Conservation (phyloP, 2,888 invertebrate species). For the Microctonus aethiopoides region DNA sequence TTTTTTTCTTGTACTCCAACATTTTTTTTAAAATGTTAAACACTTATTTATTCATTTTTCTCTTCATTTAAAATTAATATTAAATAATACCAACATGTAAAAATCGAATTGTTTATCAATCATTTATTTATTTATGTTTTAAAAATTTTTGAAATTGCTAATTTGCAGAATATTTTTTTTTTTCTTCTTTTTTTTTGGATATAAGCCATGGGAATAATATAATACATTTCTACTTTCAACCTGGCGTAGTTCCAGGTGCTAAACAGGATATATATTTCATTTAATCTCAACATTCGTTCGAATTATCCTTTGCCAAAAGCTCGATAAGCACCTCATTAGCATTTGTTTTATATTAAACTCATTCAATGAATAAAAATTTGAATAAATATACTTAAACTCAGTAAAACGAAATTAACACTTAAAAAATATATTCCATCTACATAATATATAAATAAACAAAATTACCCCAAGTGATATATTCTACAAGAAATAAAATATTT, state of each 20-base stretch:
- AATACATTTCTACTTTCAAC: neutral
- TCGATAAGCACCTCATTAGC: no score
- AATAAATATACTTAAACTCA: no score
- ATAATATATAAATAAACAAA: neutral
- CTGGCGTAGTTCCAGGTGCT: constrained; percentile 41
- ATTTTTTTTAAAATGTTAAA: neutral
- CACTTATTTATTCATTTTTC: no score
- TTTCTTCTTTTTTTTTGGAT: constrained; percentile 9
- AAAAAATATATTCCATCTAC: no score
- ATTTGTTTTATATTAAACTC: no score
- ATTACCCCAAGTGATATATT: neutral
- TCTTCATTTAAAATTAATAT: no score
- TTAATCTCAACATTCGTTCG: constrained; percentile 13
- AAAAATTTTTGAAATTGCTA: neutral
- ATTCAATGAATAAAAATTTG: no score
- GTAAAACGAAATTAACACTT: no score
- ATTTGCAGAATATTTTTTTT: neutral
- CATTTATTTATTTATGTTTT: neutral
- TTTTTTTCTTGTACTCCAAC: neutral
- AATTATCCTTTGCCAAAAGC: constrained; percentile 26
- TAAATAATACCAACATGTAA: no score
- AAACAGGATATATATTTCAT: constrained; percentile 31
- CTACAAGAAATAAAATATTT: no score
- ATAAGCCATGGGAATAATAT: constrained; percentile 35
- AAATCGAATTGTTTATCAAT: no score